Percentiles rank a stretch among this genome's conserved stretches.
phyloP scores from a whole-genome alignment of 92 coral and sea anemone species.

The Zoanthus sociatus region DNA sequence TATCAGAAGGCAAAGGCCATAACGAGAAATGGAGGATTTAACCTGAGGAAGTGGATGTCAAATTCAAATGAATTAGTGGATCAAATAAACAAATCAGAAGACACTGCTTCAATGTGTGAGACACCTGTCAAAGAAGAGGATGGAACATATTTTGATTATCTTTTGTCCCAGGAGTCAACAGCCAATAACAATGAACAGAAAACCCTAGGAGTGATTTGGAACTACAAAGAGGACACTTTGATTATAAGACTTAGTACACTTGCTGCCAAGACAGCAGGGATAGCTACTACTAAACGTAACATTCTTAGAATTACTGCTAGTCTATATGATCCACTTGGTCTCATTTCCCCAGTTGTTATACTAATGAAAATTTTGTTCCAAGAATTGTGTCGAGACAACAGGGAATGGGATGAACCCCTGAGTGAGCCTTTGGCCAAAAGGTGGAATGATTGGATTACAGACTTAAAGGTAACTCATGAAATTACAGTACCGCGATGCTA shows the following conservation, averaged over 20 bases:
- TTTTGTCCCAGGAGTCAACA: constrained; percentile 5
- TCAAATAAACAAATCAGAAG: constrained; percentile 27
- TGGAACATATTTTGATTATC: constrained; percentile 3
- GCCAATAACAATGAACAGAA: neutral
- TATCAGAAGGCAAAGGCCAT: neutral
- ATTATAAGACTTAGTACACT: constrained; percentile 29
- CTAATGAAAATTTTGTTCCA: constrained; percentile 51
- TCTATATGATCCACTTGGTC: constrained; percentile 54
- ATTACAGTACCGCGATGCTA: constrained; percentile 42
- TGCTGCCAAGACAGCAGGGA: constrained; percentile 10
- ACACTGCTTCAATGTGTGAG: constrained; percentile 6
- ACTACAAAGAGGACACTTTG: constrained; percentile 19
- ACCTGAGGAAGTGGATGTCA: constrained; percentile 41
- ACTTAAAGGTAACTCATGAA: constrained; percentile 9
- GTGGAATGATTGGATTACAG: constrained; percentile 30
- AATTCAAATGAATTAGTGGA: constrained; percentile 27
- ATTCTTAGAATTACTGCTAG: constrained; percentile 40
- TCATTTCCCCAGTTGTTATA: constrained; percentile 49
- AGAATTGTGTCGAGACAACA: constrained; percentile 33
- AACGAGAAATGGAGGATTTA: constrained; percentile 39
- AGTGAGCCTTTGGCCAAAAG: constrained; percentile 14
- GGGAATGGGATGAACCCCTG: constrained; percentile 45
- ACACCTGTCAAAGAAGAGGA: constrained; percentile 16
- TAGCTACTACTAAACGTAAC: constrained; percentile 5
- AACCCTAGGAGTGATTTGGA: constrained; percentile 7